Conservation (phyloP, 1,140 invertebrate genomes). For the Zaprionus lachaisei region DNA sequence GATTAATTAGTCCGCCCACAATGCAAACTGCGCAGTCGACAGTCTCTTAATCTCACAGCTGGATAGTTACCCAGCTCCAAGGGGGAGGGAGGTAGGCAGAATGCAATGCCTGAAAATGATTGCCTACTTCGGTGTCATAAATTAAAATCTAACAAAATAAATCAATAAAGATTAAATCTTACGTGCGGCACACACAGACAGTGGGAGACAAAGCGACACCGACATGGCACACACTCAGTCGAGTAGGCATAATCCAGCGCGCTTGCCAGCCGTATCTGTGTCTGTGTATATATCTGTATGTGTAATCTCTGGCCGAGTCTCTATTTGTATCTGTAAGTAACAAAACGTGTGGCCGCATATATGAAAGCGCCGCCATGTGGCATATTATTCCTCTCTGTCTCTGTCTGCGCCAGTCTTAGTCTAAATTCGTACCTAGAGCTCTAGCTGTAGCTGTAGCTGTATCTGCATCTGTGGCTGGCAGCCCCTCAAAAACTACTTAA, state of each 20-base stretch:
- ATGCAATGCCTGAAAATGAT: constrained; percentile 67
- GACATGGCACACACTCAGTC: constrained; percentile 30
- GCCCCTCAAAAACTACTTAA: constrained; percentile 80
- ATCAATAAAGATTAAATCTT: constrained; percentile 83
- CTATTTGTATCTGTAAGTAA: constrained; percentile 71
- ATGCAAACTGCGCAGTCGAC: constrained; percentile 57
- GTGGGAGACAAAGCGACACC: constrained; percentile 31
- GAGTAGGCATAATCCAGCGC: constrained; percentile 71
- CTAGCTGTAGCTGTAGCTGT: constrained; percentile 15
- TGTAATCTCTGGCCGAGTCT: constrained; percentile 60
- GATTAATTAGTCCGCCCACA: constrained; percentile 66
- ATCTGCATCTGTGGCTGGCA: constrained; percentile 50
- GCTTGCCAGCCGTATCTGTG: constrained; percentile 47
- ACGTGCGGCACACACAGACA: constrained; percentile 50
- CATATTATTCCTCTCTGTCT: constrained; percentile 29
- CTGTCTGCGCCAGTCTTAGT: constrained; percentile 6
- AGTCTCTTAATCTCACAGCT: constrained; percentile 61
- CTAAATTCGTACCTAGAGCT: constrained; percentile 14
- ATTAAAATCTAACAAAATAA: constrained; percentile 83
- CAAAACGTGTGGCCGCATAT: constrained; percentile 75
- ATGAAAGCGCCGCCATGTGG: constrained; percentile 66
- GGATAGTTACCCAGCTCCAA: constrained; percentile 22
- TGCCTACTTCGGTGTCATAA: constrained; percentile 79
- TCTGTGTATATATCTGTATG: constrained; percentile 35
- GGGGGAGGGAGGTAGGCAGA: background rate